These are phyloP conservation scores for Silurus aristotelis DNA, from an alignment of 2,797 vertebrate genomes.

Conservation along the genomic window DNA sequence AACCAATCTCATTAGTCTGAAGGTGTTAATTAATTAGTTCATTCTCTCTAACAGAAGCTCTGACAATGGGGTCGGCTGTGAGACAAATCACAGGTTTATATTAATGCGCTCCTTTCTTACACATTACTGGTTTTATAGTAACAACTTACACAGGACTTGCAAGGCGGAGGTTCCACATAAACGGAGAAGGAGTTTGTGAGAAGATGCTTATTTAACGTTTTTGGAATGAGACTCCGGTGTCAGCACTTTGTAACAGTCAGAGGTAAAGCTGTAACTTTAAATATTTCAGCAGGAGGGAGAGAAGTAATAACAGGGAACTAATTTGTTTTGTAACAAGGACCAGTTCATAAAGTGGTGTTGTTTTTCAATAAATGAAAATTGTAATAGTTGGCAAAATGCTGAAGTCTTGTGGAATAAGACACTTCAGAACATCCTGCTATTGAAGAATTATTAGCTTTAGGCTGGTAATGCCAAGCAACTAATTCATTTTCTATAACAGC, in stretches of 20 bases:
- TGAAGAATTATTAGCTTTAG: neutral
- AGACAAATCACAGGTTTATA: neutral
- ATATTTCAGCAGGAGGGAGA: neutral
- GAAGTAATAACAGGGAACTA: neutral
- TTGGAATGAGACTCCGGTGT: constrained; percentile 13
- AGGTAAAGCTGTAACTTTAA: neutral
- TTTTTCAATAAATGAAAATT: neutral
- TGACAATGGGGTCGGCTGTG: neutral
- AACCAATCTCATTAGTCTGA: neutral
- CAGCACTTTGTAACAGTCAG: constrained; percentile 24
- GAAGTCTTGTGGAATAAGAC: neutral
- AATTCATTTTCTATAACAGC: neutral
- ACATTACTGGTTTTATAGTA: neutral
- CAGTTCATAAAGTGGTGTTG: neutral
- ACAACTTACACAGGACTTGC: neutral
- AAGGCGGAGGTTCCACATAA: neutral
- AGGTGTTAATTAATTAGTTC: neutral
- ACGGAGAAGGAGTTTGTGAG: neutral
- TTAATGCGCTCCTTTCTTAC: neutral
- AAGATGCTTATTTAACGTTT: neutral
- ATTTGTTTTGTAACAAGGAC: neutral
- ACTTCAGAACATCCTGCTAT: neutral
- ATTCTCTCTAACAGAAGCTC: neutral
- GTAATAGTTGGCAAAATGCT: neutral
- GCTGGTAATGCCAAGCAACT: neutral